A percentile compares a stretch with the other conserved stretches of the same genome.
Conservation (phyloP, 1,140 invertebrate genomes). For the Zaprionus vittiger region DNA sequence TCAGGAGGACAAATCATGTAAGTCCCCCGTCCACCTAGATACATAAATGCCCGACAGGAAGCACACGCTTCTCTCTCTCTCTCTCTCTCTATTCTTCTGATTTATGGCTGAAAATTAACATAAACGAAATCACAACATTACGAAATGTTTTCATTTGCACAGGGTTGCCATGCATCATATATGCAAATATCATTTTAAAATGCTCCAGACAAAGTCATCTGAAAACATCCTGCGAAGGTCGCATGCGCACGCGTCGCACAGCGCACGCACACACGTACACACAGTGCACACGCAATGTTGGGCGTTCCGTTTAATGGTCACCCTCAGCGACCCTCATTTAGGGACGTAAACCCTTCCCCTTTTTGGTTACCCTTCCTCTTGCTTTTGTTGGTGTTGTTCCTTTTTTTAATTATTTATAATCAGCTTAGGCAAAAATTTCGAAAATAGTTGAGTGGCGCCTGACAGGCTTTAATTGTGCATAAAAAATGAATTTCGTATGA, state of each 20-base stretch:
- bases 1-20: slow-evolving; percentile 43
- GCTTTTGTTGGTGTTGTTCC: slow-evolving; percentile 17
- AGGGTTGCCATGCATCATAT: slow-evolving; percentile 44
- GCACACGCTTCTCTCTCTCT: slow-evolving; percentile 48
- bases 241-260: slow-evolving; percentile 46
- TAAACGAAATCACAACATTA: slow-evolving; percentile 78
- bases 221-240: slow-evolving; percentile 47
- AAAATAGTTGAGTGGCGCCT: slow-evolving; percentile 48
- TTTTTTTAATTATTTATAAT: slow-evolving; percentile 77
- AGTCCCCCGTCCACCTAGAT: not conserved
- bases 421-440: slow-evolving; percentile 50
- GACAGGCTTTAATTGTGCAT: slow-evolving; percentile 44
- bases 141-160: slow-evolving; percentile 69
- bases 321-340: slow-evolving; percentile 60
- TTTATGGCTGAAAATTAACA: slow-evolving; percentile 75
- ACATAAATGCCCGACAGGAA: slow-evolving; percentile 58
- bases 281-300: slow-evolving; percentile 52
- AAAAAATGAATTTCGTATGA: slow-evolving; percentile 17
- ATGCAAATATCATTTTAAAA: slow-evolving; percentile 59
- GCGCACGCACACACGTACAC: not conserved
- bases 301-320: slow-evolving; percentile 75
- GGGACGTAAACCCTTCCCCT: slow-evolving; percentile 41
- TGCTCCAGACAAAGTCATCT: slow-evolving; percentile 67
- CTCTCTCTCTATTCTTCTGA: slow-evolving; percentile 31
- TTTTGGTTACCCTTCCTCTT: slow-evolving; percentile 7